Evolutionary conservation across 30 jellyfish, hydroid and myxozoan genomes (phyloP).

Genomic region (Hydra vulgaris): DNA sequence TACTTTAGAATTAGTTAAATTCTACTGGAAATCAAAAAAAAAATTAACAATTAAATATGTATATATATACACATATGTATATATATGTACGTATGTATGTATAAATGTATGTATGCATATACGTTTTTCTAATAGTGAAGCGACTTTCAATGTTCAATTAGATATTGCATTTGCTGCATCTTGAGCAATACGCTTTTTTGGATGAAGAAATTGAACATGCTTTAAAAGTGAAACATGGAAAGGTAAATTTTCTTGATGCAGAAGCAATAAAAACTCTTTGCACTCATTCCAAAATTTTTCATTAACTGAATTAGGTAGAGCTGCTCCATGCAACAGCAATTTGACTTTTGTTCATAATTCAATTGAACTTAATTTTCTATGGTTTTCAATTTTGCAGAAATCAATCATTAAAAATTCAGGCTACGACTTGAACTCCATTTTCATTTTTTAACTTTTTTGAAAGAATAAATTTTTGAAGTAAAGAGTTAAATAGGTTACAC

Average conservation of each 20-base stretch:
- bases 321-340: background rate
- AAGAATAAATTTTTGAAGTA: too few species aligned
- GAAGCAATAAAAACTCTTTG: background rate
- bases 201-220: background rate
- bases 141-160: background rate
- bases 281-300: background rate
- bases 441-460: background rate
- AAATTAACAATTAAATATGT: too few species aligned
- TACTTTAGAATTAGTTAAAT: too few species aligned
- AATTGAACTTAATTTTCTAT: background rate
- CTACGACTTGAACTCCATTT: background rate
- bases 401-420: background rate
- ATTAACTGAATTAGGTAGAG: background rate
- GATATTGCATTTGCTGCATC: background rate
- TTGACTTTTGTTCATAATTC: background rate
- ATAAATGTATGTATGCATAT: too few species aligned
- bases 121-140: too few species aligned
- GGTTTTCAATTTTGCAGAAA: background rate
- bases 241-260: background rate
- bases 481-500: background rate
- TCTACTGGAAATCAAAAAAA: too few species aligned
- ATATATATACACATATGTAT: too few species aligned
- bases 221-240: background rate
- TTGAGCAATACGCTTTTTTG: background rate
- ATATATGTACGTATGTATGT: too few species aligned